A percentile compares a stretch with the other conserved stretches of the same genome.
Conservation (phyloP, 2,797 vertebrate species). For the Chloroceryle inda region DNA sequence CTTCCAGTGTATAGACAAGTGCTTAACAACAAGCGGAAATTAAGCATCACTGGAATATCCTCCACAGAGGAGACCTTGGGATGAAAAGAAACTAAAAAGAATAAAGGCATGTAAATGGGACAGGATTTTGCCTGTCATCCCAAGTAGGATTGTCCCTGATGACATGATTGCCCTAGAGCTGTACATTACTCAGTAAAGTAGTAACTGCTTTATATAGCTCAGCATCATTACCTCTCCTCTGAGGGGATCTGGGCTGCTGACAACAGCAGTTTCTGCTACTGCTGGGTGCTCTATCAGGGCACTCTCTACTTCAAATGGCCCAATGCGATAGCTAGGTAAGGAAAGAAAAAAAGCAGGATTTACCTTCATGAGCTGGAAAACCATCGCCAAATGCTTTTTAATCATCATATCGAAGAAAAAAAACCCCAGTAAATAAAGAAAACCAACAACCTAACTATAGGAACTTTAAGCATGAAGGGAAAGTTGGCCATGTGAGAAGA, state of each 20-base stretch:
- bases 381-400: neutral
- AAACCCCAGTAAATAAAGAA: neutral
- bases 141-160: neutral
- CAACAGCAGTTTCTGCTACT: constrained; percentile 86
- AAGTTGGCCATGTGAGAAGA: neutral
- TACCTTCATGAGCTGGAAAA: neutral
- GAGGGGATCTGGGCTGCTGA: constrained; percentile 87
- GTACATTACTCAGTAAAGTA: neutral
- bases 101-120: neutral
- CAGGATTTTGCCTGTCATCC: neutral
- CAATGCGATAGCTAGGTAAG: constrained; percentile 84
- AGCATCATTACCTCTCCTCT: constrained; percentile 84
- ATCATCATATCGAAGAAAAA: neutral
- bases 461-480: neutral
- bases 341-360: neutral
- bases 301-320: constrained; percentile 88
- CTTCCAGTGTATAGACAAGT: neutral
- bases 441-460: neutral
- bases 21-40: neutral
- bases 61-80: neutral
- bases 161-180: neutral
- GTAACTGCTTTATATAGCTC: neutral
- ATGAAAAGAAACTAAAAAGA: neutral
- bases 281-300: constrained; percentile 86
- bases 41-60: neutral